Base-by-base conservation (phyloP, 1,140 invertebrate genomes). In the Trachelipus rathkii region DNA sequence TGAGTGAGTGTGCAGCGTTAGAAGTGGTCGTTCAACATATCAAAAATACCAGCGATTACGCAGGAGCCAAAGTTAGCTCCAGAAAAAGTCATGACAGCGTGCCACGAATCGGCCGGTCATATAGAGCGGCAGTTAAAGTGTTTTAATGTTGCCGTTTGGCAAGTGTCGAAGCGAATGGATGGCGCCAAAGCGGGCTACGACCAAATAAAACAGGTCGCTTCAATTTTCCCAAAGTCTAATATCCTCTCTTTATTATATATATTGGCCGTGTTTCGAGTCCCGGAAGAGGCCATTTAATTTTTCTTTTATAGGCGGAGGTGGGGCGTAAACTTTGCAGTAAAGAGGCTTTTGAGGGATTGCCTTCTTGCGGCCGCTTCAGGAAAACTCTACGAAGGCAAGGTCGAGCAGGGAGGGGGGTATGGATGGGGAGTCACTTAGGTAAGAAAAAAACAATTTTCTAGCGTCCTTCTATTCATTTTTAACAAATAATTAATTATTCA, bases 201-300 rank as follows among this genome's bases (percentile, higher is more conserved):
- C 75, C 75, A 76, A 76, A 76, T 76, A 76, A 76, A 77, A 77
- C 72, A 44, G 50, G 67, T 72, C 72, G 44, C 53, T 77, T 77
- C 76, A 77, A 77, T 77, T 77, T 77, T 77, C 76, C 69, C 76
- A 74, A 74, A 78, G 73, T 78, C 72, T 78, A 78, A 78, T 74
- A 74, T 74, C 77, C 77, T 71, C 73, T 78, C 73, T 78, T 78
- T 78, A 78, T 78, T 78, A 78, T 78, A 78, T 78, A 78, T 78
- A 78, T 78, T 78, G 77, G 77, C 77, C 77, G 71, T 78, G 77
- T 78, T 78, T 78, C 77, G 72, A 78, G 77, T 74, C 72, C 67
- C 45, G 77, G 77, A 74, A 74, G 77, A 78, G 77, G 72, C 77
- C 77, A 78, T 78, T 78, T 78, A 78, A 78, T 78, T 78, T 78